A percentile compares a stretch with the other conserved stretches of the same genome.
Conservation (phyloP, 2,888 invertebrate species). For the Lapara coniferarum region DNA sequence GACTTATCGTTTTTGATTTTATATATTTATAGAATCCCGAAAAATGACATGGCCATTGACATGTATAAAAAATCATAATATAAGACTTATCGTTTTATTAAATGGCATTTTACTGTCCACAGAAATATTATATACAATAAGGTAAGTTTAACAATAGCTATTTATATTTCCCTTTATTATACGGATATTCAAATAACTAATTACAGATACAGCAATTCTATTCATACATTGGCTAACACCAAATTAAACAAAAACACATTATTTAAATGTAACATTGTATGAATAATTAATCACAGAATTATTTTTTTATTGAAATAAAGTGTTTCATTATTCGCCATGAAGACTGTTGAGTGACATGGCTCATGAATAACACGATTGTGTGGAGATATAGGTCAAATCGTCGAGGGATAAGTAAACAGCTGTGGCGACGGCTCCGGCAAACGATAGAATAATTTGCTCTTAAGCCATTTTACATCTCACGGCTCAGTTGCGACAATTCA, state of each 20-base stretch:
- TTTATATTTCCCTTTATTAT: not conserved
- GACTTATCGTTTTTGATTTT: not conserved
- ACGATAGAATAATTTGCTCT: slow-evolving; percentile 42
- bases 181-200: not conserved
- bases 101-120: not conserved
- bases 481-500: not conserved
- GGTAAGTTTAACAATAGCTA: not conserved
- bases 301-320: slow-evolving; percentile 11
- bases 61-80: too few relatives aligned
- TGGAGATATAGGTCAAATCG: slow-evolving; percentile 71
- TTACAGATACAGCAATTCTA: not conserved
- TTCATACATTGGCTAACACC: not conserved
- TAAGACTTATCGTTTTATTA: slow-evolving; percentile 1
- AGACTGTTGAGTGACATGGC: slow-evolving; percentile 53
- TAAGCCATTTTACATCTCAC: slow-evolving; percentile 29
- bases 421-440: slow-evolving; percentile 49
- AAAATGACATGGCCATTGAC: too few relatives aligned
- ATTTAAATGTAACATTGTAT: too few relatives aligned
- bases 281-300: not conserved
- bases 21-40: too few relatives aligned
- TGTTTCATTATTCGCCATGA: slow-evolving; percentile 39
- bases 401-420: slow-evolving; percentile 61
- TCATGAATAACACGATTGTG: slow-evolving; percentile 72
- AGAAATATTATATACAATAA: not conserved
- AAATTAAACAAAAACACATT: not conserved